Evolutionary conservation across 2,888 invertebrate genomes (phyloP), one percentile per base, ranked within the genome.

Genomic region (Polyommatus icarus): DNA sequence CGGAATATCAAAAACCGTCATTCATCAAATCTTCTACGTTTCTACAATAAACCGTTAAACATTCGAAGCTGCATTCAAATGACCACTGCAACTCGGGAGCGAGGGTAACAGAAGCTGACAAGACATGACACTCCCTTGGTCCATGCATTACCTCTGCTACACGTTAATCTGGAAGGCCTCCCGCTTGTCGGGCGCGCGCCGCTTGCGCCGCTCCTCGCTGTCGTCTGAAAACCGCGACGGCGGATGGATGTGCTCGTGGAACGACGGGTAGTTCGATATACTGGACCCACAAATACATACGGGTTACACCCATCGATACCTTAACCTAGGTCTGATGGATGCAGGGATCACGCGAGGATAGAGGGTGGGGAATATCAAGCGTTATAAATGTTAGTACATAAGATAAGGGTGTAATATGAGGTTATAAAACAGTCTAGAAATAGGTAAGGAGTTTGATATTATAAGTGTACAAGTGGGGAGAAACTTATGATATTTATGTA

Each of bases 211-310:
- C 76, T 89, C 91, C 87, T 95, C 95, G 90, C 95, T 95, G 88
- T 95, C 95, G 95, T 98, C 98, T 84, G 97, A 97, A 95, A 98
- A 98, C 82, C 97, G 96, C 86, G 97, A 96, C 86, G 98, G 97
- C 85, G 97, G 98, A 94, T 98, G 97, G 87, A 97, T 97, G 91
- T 97, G 96, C 87, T 97, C 97, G 95, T 96, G 97, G 95, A 96
- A 97, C 90, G 96, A 97, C 85, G 96, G 96, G 91, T 96, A 96
- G 91, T 96, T 96, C 84, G 96, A 96, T 95, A 96, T 96, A 94
- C 96, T 96, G 94, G 82, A 93, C 82, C 83, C 82, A 82, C 82
- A 83, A 83, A 82, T 82, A 82, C 40, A 73, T 72, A 36, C 77
- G 73, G 59, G 61, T 77, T 77, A 77, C 71, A 71, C 50, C 77